phyloP scores from a whole-genome alignment of 2,797 vertebrate species.

The Tenualosa ilisha region DNA sequence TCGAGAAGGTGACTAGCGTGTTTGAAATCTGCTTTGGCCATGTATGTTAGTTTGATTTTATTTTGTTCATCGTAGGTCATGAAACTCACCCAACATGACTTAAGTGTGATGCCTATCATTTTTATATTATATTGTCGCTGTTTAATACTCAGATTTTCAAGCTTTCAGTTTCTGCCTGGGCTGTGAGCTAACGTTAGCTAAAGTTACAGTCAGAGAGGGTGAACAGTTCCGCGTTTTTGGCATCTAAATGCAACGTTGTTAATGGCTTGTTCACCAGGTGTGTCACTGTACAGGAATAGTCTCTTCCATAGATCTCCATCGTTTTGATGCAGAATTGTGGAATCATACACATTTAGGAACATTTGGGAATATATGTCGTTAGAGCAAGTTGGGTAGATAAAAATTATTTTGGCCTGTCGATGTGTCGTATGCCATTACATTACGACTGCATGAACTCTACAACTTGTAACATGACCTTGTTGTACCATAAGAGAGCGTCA shows the following conservation, averaged over 20 bases:
- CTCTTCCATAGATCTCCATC: background rate
- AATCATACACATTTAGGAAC: background rate
- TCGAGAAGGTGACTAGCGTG: background rate
- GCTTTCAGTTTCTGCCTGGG: background rate
- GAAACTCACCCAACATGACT: background rate
- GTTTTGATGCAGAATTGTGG: background rate
- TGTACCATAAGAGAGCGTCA: background rate
- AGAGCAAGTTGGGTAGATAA: background rate
- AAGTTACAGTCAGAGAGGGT: background rate
- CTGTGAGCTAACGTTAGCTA: background rate
- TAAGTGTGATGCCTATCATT: background rate
- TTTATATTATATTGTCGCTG: background rate
- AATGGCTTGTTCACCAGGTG: background rate
- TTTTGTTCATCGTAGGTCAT: background rate
- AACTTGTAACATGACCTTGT: constrained; percentile 3
- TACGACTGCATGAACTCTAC: background rate
- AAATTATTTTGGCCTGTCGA: background rate
- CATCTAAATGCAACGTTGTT: background rate
- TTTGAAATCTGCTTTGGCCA: background rate
- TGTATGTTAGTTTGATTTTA: background rate
- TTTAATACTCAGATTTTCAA: background rate
- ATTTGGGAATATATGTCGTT: background rate
- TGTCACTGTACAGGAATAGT: background rate
- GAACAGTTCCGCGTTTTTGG: constrained; percentile 22
- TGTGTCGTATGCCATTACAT: background rate